A percentile compares a stretch with the other conserved stretches of the same genome.
Conservation (phyloP, 23 tunicate species). For the Diplosoma virens region DNA sequence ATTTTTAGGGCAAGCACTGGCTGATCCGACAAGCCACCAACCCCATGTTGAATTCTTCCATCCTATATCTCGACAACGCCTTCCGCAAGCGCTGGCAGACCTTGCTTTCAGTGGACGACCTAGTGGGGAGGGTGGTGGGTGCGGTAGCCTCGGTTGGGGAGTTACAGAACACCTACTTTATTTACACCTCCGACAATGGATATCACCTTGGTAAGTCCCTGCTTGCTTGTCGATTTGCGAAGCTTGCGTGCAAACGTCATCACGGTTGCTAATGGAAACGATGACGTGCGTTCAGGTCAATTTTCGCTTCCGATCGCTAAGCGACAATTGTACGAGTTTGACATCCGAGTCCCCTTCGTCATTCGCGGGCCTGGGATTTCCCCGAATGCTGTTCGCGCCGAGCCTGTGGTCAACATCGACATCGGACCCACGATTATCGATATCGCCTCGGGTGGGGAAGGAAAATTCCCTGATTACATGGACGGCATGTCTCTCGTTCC, state of each 20-base stretch:
- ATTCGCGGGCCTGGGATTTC: constrained; percentile 89
- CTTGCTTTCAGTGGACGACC: constrained; percentile 85
- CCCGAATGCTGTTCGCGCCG: constrained; percentile 58
- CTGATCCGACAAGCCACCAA: constrained; percentile 72
- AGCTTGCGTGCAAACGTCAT: too few relatives aligned
- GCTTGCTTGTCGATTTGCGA: too few relatives aligned
- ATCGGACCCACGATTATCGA: constrained; percentile 90
- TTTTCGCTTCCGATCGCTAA: constrained; percentile 93
- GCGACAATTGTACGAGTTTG: constrained; percentile 92
- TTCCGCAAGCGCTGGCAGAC: constrained; percentile 85
- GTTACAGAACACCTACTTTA: constrained; percentile 68
- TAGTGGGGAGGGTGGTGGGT: constrained; percentile 57
- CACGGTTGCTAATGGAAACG: too few relatives aligned
- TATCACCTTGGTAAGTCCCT: constrained; percentile 74
- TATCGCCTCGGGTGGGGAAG: constrained; percentile 53
- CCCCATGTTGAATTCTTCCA: constrained; percentile 69
- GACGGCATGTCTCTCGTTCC: constrained; percentile 75
- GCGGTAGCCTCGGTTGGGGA: constrained; percentile 31
- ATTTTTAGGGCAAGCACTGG: constrained; percentile 88
- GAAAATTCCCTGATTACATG: constrained; percentile 52
- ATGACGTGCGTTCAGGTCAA: constrained; percentile 94
- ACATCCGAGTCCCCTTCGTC: constrained; percentile 82
- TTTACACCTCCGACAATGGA: constrained; percentile 93
- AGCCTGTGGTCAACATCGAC: constrained; percentile 70
- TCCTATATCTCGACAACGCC: constrained; percentile 68